These are phyloP conservation scores for Drosophila prosaltans DNA, from an alignment of 1,140 invertebrate species.

Conservation along the genomic window DNA sequence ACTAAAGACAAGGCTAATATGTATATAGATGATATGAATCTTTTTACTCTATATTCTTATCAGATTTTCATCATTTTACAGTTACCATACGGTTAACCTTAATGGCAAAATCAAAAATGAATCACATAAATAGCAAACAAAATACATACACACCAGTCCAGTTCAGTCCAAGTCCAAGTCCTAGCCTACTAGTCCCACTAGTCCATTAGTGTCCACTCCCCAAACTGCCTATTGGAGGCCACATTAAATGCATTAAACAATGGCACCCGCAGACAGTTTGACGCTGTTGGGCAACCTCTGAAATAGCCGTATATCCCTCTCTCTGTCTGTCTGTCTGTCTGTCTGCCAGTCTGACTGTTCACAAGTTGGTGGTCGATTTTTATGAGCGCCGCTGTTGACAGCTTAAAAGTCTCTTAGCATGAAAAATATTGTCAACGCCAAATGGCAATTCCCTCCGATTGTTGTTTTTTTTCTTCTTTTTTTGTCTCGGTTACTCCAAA, in stretches of 20 bases:
- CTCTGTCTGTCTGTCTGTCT: slow-evolving; percentile 6
- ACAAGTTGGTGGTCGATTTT: slow-evolving; percentile 69
- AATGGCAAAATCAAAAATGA: not conserved
- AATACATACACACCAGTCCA: too few species aligned
- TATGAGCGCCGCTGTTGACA: slow-evolving; percentile 75
- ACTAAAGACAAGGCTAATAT: too few species aligned
- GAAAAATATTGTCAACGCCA: slow-evolving; percentile 75
- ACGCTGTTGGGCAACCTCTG: slow-evolving; percentile 63
- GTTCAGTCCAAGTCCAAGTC: too few species aligned
- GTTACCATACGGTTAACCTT: slow-evolving; percentile 5
- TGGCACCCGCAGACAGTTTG: slow-evolving; percentile 69
- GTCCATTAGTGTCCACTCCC: slow-evolving; percentile 9
- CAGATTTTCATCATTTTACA: slow-evolving; percentile 5
- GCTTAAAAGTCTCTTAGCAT: slow-evolving; percentile 80
- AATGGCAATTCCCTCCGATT: slow-evolving; percentile 42
- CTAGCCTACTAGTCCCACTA: not conserved
- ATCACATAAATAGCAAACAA: too few species aligned
- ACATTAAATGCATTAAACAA: slow-evolving; percentile 79
- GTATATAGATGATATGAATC: not conserved
- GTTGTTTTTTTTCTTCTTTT: not conserved
- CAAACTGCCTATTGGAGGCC: slow-evolving; percentile 12
- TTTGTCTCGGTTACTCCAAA: slow-evolving; percentile 7
- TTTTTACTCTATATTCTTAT: not conserved
- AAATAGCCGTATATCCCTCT: slow-evolving; percentile 25
- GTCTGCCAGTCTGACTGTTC: slow-evolving; percentile 5